Conservation (phyloP, 2,797 vertebrate species). For the Liparis tanakae region DNA sequence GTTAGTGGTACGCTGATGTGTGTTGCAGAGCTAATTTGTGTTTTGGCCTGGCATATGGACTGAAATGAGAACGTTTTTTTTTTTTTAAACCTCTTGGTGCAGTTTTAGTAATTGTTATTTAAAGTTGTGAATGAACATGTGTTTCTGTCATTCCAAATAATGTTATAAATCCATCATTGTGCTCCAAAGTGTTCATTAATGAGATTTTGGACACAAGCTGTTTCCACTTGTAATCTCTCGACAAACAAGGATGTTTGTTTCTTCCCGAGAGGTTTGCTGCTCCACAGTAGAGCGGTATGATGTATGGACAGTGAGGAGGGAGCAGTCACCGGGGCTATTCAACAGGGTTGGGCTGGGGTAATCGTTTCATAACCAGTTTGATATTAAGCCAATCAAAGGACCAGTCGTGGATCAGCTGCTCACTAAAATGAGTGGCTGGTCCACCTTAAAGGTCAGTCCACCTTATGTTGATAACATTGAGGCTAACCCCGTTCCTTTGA, state of each 20-base stretch:
- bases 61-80: not conserved
- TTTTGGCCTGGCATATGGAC: constrained; percentile 1
- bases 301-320: no score
- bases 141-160: constrained; percentile 29
- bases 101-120: constrained; percentile 11
- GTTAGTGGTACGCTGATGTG: constrained; percentile 2
- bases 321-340: not conserved
- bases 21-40: constrained; percentile 7
- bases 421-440: not conserved
- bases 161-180: constrained; percentile 12
- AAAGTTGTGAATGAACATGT: constrained; percentile 18
- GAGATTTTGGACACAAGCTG: constrained; percentile 33
- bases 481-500: not conserved
- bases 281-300: not conserved
- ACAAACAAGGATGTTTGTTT: constrained; percentile 14
- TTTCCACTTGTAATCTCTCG: constrained; percentile 14
- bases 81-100: not conserved
- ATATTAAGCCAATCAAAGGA: not conserved
- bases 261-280: constrained; percentile 10
- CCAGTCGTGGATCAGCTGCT: not conserved
- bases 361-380: not conserved
- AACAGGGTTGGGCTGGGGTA: not conserved
- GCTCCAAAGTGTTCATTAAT: constrained; percentile 25
- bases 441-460: not conserved
- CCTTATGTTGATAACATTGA: no score